A percentile compares a stretch with the other conserved stretches of the same genome.
phyloP scores from a whole-genome alignment of 2,113 vertebrate genomes.

The Pampusana beccarii region DNA sequence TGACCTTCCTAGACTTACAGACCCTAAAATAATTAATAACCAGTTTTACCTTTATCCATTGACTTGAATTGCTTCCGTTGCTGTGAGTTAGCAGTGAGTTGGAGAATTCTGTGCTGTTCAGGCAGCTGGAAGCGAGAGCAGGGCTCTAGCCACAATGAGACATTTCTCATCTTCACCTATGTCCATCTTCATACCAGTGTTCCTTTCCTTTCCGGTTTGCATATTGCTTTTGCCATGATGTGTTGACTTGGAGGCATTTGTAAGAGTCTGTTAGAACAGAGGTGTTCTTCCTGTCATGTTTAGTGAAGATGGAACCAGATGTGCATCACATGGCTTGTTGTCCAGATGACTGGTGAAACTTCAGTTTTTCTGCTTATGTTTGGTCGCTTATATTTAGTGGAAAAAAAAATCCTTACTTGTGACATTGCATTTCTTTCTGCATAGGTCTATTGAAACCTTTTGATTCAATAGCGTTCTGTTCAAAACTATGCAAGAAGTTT shows the following conservation, averaged over 20 bases:
- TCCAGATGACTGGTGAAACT: not conserved
- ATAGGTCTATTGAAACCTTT: not conserved
- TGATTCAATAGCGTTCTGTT: not conserved
- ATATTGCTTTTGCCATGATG: constrained; percentile 48
- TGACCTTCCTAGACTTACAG: not conserved
- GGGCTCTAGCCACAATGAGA: constrained; percentile 24
- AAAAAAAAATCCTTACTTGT: not conserved
- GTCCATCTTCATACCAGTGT: constrained; percentile 27
- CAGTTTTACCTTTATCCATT: not conserved
- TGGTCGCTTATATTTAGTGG: not conserved
- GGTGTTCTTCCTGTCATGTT: not conserved
- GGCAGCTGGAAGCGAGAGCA: not conserved
- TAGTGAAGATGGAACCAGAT: not conserved
- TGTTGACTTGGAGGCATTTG: constrained; percentile 15
- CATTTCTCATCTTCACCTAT: constrained; percentile 5
- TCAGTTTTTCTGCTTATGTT: not conserved
- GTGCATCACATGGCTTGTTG: not conserved
- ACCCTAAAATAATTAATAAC: not conserved
- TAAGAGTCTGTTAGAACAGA: not conserved
- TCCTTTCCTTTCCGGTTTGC: constrained; percentile 38
- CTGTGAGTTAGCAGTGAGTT: not conserved
- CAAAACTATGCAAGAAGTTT: not conserved
- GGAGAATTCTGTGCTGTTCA: not conserved
- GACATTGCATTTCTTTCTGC: not conserved
- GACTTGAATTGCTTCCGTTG: not conserved